Evolutionary conservation across 2,113 vertebrate species (phyloP).

Genomic region (Onychostruthus taczanowskii): DNA sequence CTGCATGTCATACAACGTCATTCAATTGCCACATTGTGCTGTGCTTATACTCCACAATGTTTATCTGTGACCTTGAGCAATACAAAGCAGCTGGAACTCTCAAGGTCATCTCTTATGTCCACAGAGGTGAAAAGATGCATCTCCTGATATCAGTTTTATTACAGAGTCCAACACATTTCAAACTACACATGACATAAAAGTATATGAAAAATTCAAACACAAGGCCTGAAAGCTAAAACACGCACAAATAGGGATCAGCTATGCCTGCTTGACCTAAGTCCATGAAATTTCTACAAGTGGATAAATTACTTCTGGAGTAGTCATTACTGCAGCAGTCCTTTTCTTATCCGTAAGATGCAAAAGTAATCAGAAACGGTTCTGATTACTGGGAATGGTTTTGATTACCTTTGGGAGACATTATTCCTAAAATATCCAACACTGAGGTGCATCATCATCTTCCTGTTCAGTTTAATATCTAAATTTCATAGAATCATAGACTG

Average conservation of each 20-base stretch:
- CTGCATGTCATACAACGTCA: not conserved
- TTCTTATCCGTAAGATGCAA: not conserved
- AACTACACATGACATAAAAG: not conserved
- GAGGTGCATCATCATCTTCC: not conserved
- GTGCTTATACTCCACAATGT: not conserved
- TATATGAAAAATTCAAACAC: not conserved
- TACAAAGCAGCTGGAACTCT: not conserved
- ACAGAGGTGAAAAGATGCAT: not conserved
- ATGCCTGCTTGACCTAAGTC: not conserved
- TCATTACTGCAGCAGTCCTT: not conserved
- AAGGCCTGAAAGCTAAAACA: not conserved
- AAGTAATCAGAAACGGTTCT: not conserved
- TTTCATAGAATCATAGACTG: not conserved
- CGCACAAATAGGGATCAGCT: not conserved
- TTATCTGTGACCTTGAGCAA: not conserved
- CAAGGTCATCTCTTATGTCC: fast-evolving
- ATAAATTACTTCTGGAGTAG: not conserved
- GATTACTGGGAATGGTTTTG: not conserved
- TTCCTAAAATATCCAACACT: not conserved
- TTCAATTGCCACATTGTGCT: not conserved
- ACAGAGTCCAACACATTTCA: not conserved
- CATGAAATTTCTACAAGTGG: not conserved
- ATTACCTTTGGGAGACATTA: not conserved
- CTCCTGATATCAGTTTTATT: not conserved
- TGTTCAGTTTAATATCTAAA: not conserved